Evolutionary conservation across 2,888 invertebrate genomes (phyloP).

Genomic region (Nephrotoma appendiculata): DNA sequence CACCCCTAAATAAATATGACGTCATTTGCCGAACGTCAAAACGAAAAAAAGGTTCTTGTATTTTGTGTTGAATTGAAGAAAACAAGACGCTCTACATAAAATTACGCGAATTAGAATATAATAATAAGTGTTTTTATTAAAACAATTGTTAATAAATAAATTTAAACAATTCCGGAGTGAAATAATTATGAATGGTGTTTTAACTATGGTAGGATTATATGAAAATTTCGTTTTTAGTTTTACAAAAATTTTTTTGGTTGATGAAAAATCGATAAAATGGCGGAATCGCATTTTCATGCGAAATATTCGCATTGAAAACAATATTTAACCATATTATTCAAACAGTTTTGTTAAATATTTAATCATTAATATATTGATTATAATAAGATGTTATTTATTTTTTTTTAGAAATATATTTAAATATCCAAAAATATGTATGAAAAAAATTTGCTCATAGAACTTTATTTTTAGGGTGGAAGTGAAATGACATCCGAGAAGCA

Average conservation of each 20-base stretch:
- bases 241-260: neutral
- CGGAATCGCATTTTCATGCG: conserved; percentile 1
- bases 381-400: neutral
- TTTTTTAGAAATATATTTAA: neutral
- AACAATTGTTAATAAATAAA: neutral
- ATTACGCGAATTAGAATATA: neutral
- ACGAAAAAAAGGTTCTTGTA: neutral
- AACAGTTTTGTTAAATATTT: neutral
- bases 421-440: neutral
- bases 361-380: neutral
- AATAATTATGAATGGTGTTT: conserved; percentile 12
- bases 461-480: conserved; percentile 11
- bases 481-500: conserved; percentile 5
- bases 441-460: neutral
- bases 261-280: conserved; percentile 7
- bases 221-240: neutral
- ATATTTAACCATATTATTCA: neutral
- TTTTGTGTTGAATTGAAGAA: neutral
- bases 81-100: neutral
- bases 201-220: conserved; percentile 8
- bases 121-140: neutral
- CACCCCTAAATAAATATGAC: neutral
- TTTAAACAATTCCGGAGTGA: neutral
- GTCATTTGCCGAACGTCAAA: conserved; percentile 3
- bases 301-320: neutral